Conservation (phyloP, 2,797 vertebrate species). For the Tangara arthus region DNA sequence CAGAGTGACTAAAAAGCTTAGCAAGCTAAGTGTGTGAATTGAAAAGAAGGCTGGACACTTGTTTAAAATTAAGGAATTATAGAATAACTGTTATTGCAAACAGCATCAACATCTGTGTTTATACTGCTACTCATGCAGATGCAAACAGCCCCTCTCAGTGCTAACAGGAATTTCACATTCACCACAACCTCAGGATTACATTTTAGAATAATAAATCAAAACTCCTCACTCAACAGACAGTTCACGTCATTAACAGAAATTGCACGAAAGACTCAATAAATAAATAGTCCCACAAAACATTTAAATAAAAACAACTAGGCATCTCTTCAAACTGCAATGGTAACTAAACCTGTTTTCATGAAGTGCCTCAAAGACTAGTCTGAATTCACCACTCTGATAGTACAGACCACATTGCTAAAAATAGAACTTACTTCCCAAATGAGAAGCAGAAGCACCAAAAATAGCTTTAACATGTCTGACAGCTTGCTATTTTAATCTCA, state of each 20-base stretch:
- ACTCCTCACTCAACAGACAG: neutral
- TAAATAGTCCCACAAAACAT: neutral
- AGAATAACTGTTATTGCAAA: neutral
- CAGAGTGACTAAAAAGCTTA: neutral
- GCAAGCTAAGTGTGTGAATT: neutral
- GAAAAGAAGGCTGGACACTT: conserved; percentile 7
- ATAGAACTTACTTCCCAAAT: conserved; percentile 49
- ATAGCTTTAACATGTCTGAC: neutral
- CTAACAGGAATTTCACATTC: neutral
- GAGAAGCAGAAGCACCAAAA: conserved; percentile 24
- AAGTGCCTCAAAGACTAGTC: neutral
- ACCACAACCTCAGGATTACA: neutral
- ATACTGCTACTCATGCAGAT: neutral
- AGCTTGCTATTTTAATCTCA: conserved; percentile 19
- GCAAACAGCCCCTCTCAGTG: neutral
- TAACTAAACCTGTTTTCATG: neutral
- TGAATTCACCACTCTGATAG: neutral
- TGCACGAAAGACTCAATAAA: neutral
- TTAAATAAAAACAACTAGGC: neutral
- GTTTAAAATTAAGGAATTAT: neutral
- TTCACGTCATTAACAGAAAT: neutral
- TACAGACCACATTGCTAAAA: neutral
- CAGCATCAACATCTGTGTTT: conserved; percentile 6
- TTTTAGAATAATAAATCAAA: neutral
- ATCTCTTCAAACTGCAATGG: neutral